Evolutionary conservation across 2,888 invertebrate species (phyloP).

Genomic region (Epinotia demarniana): DNA sequence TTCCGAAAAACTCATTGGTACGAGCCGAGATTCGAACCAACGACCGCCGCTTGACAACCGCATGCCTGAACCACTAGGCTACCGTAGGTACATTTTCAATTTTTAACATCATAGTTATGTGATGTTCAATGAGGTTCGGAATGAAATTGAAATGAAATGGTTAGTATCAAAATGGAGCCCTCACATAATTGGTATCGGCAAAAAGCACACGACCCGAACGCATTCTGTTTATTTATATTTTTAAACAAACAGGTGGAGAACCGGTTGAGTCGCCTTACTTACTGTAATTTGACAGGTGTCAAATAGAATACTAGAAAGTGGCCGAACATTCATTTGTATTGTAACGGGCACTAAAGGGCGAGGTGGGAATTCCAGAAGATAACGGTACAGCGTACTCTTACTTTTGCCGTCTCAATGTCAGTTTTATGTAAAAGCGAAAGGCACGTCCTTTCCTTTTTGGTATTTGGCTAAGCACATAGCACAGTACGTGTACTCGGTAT

Average conservation of each 20-base stretch:
- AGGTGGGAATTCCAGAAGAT: constrained; percentile 5
- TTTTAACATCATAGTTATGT: background rate
- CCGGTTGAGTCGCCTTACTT: constrained; percentile 58
- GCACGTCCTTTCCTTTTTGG: background rate
- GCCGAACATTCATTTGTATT: constrained; percentile 28
- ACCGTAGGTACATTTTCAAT: too few species aligned
- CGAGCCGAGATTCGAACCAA: too few species aligned
- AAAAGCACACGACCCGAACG: constrained; percentile 45
- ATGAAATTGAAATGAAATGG: background rate
- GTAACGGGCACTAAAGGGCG: constrained; percentile 26
- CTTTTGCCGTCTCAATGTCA: constrained; percentile 11
- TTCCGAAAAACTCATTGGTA: too few species aligned
- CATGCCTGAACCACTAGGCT: too few species aligned
- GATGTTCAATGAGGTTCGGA: background rate
- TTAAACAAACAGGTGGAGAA: constrained; percentile 57
- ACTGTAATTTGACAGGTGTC: constrained; percentile 67
- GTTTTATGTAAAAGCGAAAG: constrained; percentile 16
- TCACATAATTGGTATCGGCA: constrained; percentile 46
- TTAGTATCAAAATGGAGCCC: constrained; percentile 5
- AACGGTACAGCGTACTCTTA: constrained; percentile 26
- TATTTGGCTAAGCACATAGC: constrained; percentile 9
- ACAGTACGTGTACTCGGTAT: background rate
- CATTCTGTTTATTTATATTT: constrained; percentile 41
- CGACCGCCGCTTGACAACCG: too few species aligned
- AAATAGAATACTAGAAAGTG: constrained; percentile 54